A percentile compares a stretch with the other conserved stretches of the same genome.
phyloP scores from a whole-genome alignment of 2,888 invertebrate genomes.

The Cabera pusaria region DNA sequence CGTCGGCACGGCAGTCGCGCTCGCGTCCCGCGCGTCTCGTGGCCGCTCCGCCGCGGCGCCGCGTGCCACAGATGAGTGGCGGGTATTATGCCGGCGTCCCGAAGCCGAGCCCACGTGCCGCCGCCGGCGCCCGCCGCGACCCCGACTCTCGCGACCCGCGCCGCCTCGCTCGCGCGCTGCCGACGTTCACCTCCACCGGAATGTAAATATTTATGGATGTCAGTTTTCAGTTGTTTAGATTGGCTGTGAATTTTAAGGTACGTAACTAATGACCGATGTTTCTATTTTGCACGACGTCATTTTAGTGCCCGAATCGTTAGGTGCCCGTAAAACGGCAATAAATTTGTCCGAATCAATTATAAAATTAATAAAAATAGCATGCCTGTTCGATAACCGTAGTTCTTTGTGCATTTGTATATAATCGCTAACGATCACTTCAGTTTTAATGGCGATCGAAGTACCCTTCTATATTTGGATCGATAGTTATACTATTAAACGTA shows the following conservation, averaged over 20 bases:
- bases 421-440: constrained; percentile 68
- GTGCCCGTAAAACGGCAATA: constrained; percentile 26
- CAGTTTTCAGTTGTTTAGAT: constrained; percentile 83
- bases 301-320: constrained; percentile 28
- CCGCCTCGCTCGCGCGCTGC: constrained; percentile 60
- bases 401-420: constrained; percentile 69
- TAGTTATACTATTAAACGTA: constrained; percentile 70
- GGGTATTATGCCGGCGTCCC: constrained; percentile 72
- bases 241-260: constrained; percentile 83
- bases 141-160: constrained; percentile 41
- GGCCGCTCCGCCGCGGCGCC: constrained; percentile 38
- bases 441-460: constrained; percentile 70
- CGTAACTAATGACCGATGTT: constrained; percentile 70
- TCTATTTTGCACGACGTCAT: constrained; percentile 65
- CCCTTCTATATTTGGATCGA: constrained; percentile 76
- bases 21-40: constrained; percentile 39
- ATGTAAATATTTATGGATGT: constrained; percentile 83
- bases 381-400: constrained; percentile 65
- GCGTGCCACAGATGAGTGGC: constrained; percentile 44
- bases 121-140: constrained; percentile 49
- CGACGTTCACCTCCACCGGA: constrained; percentile 69
- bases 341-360: constrained; percentile 44
- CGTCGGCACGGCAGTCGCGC: constrained; percentile 43
- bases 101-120: constrained; percentile 64
- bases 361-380: constrained; percentile 56